Percentiles rank a stretch among this genome's conserved stretches.
These are phyloP conservation scores for Leptinotarsa rubiginosa DNA, from an alignment of 2,888 invertebrate species.

Conservation along the genomic window DNA sequence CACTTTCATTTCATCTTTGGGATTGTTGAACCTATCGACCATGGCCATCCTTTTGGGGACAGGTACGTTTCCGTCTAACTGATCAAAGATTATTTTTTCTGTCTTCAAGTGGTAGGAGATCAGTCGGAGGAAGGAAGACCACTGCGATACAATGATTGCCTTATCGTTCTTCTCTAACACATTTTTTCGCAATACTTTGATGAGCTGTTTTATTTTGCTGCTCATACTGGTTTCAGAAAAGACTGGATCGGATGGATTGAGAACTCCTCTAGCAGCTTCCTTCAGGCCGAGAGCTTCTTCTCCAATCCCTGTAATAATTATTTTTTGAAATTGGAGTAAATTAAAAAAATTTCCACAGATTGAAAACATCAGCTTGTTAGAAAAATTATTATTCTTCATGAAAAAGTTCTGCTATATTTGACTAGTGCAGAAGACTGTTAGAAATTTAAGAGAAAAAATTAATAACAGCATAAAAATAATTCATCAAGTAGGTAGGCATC, in stretches of 20 bases:
- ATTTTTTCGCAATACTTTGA: conserved; percentile 64
- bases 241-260: conserved; percentile 79
- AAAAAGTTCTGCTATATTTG: too few species aligned
- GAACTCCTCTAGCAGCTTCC: conserved; percentile 73
- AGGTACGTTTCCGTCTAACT: conserved; percentile 82
- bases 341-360: too few species aligned
- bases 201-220: conserved; percentile 68
- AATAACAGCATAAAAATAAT: too few species aligned
- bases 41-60: conserved; percentile 78
- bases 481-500: too few species aligned
- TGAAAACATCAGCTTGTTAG: too few species aligned
- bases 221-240: conserved; percentile 72
- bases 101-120: conserved; percentile 74
- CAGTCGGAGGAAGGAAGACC: conserved; percentile 85
- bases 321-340: background rate
- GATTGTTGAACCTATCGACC: conserved; percentile 78
- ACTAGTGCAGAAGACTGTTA: too few species aligned
- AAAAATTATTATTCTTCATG: too few species aligned
- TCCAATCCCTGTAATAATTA: conserved; percentile 16
- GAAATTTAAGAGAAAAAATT: too few species aligned
- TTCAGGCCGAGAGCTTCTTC: conserved; percentile 66
- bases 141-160: conserved; percentile 91
- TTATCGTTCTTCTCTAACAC: conserved; percentile 73
- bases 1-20: conserved; percentile 71
- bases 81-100: conserved; percentile 70